A percentile compares a stretch with the other conserved stretches of the same genome.
Conservation (phyloP, 1,140 invertebrate genomes). For the Halesus radiatus region DNA sequence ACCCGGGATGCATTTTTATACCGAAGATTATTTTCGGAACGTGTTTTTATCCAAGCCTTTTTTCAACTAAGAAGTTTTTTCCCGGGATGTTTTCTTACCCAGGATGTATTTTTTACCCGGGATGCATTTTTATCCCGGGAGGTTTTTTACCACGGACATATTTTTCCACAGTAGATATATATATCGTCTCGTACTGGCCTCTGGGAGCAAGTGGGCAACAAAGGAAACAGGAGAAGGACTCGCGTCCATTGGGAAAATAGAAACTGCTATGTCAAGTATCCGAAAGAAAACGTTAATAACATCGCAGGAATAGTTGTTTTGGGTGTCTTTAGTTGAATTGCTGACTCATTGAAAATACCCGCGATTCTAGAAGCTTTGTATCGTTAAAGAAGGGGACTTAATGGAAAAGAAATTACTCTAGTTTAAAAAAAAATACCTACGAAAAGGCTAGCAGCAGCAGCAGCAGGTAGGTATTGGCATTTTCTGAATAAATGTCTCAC, state of each 20-base stretch:
- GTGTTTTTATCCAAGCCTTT: too few relatives aligned
- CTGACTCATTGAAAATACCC: too few relatives aligned
- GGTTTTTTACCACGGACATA: not conserved
- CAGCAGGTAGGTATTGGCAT: too few relatives aligned
- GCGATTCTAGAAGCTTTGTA: too few relatives aligned
- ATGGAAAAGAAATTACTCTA: too few relatives aligned
- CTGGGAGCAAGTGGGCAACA: constrained; percentile 3
- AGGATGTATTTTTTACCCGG: not conserved
- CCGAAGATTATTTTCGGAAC: too few relatives aligned
- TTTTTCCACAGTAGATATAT: not conserved
- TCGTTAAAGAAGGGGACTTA: too few relatives aligned
- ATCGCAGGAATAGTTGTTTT: not conserved
- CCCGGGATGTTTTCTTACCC: not conserved
- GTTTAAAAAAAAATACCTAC: too few relatives aligned
- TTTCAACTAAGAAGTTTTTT: not conserved
- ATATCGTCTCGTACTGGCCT: not conserved
- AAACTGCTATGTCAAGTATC: not conserved
- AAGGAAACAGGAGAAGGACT: not conserved
- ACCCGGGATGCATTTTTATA: too few relatives aligned
- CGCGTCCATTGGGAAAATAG: not conserved
- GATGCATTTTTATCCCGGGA: not conserved
- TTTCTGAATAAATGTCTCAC: too few relatives aligned
- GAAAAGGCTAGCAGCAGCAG: too few relatives aligned
- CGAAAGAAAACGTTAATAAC: constrained; percentile 5
- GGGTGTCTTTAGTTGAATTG: too few relatives aligned